phyloP scores from a whole-genome alignment of 1,140 invertebrate species.

The Zaprionus kolodkinae region DNA sequence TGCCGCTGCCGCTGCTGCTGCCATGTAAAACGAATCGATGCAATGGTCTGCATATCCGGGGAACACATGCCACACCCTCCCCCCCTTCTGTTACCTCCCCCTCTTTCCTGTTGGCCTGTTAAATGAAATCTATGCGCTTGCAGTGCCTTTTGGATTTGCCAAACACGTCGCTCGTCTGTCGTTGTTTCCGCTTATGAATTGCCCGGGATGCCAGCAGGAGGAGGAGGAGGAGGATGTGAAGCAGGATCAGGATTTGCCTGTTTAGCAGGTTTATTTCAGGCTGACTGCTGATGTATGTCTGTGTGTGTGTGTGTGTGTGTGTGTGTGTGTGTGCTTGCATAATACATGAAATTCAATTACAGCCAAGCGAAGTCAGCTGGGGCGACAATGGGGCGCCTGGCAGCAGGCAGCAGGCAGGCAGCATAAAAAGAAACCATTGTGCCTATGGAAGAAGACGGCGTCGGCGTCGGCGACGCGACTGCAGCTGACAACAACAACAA shows the following conservation, averaged over 20 bases:
- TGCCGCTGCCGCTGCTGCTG: slow-evolving; percentile 17
- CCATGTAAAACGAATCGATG: slow-evolving; percentile 43
- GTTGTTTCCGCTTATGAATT: slow-evolving; percentile 73
- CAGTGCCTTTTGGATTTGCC: slow-evolving; percentile 53
- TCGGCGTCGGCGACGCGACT: slow-evolving; percentile 31
- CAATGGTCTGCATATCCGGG: slow-evolving; percentile 40
- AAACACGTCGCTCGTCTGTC: slow-evolving; percentile 58
- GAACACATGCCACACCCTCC: neutral
- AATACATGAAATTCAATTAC: slow-evolving; percentile 70
- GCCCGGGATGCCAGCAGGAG: slow-evolving; percentile 1
- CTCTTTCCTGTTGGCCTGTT: slow-evolving; percentile 21
- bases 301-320: neutral
- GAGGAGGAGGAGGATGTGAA: neutral
- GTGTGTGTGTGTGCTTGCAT: neutral
- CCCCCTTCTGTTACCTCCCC: neutral
- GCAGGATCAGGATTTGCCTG: slow-evolving; percentile 2
- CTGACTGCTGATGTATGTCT: slow-evolving; percentile 10
- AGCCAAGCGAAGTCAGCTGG: slow-evolving; percentile 23
- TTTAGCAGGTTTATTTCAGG: slow-evolving; percentile 35
- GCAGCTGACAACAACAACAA: slow-evolving; percentile 59
- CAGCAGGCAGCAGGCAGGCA: slow-evolving; percentile 25
- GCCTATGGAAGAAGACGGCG: slow-evolving; percentile 29
- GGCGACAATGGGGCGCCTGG: slow-evolving; percentile 58
- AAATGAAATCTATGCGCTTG: slow-evolving; percentile 55
- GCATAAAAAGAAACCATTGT: slow-evolving; percentile 49